phyloP scores from a whole-genome alignment of 2,888 invertebrate genomes.

The Caenorhabditis plicata region DNA sequence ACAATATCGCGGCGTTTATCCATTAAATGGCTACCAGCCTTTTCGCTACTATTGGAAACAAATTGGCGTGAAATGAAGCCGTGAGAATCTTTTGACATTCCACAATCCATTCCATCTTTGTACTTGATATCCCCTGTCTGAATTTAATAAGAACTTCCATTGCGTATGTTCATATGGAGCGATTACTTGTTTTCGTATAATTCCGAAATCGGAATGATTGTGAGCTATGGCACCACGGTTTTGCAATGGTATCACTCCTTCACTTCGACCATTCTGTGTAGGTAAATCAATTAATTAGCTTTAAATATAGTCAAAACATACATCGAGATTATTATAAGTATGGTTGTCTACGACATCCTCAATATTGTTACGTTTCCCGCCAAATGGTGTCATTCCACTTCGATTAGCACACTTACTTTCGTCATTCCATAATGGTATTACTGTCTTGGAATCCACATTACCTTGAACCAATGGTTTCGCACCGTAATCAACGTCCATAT shows the following conservation, averaged over 20 bases:
- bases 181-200: constrained; percentile 43
- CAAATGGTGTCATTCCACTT: constrained; percentile 49
- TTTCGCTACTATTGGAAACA: constrained; percentile 44
- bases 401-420: constrained; percentile 35
- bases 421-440: constrained; percentile 55
- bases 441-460: constrained; percentile 53
- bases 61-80: constrained; percentile 57
- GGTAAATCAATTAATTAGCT: background rate
- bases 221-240: constrained; percentile 35
- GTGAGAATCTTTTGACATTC: constrained; percentile 50
- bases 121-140: constrained; percentile 52
- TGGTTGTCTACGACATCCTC: constrained; percentile 55
- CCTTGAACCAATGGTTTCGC: constrained; percentile 43
- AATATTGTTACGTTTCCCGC: constrained; percentile 46
- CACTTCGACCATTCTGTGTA: constrained; percentile 32
- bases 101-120: constrained; percentile 44
- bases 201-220: constrained; percentile 40
- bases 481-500: constrained; percentile 39
- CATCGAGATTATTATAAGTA: constrained; percentile 43
- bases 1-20: constrained; percentile 44
- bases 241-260: constrained; percentile 43
- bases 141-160: constrained; percentile 3
- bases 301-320: constrained; percentile 7
- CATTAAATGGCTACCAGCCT: constrained; percentile 55
- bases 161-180: background rate